Percentiles rank a stretch among this genome's conserved stretches.
Conservation (phyloP, 2,797 vertebrate genomes). For the Leptatherina wallacei region DNA sequence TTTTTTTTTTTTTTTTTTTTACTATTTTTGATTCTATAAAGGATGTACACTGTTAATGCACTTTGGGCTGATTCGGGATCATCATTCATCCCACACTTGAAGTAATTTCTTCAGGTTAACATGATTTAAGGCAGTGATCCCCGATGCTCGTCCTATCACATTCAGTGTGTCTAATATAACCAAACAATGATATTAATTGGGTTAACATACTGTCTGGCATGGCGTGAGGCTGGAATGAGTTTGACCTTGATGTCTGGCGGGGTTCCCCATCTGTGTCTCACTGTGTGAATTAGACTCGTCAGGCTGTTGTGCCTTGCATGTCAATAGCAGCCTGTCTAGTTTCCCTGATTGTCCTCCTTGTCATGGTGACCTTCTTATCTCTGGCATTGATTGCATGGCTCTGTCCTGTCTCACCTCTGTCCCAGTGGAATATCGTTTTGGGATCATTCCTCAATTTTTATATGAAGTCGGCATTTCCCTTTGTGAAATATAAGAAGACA, state of each 20-base stretch:
- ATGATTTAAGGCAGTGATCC: background rate
- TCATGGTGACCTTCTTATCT: constrained; percentile 48
- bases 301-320: constrained; percentile 53
- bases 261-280: constrained; percentile 25
- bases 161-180: background rate
- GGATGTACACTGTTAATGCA: no score
- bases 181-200: background rate
- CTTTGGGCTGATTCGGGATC: no score
- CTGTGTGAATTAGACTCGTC: constrained; percentile 28
- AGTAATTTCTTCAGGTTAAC: background rate
- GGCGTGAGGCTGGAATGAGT: background rate
- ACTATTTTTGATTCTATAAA: no score
- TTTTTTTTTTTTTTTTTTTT: no score
- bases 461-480: background rate
- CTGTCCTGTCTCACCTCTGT: constrained; percentile 41
- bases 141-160: no score
- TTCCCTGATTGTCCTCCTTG: constrained; percentile 49
- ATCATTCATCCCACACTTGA: background rate
- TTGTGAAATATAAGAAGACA: constrained; percentile 10
- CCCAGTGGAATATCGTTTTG: background rate
- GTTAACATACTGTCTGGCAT: constrained; percentile 1
- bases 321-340: constrained; percentile 49
- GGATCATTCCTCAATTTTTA: constrained; percentile 1
- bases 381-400: constrained; percentile 41
- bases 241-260: constrained; percentile 37